A percentile compares a stretch with the other conserved stretches of the same genome.
phyloP scores from a whole-genome alignment of 2,888 invertebrate genomes.

The Zeuzera pyrina region DNA sequence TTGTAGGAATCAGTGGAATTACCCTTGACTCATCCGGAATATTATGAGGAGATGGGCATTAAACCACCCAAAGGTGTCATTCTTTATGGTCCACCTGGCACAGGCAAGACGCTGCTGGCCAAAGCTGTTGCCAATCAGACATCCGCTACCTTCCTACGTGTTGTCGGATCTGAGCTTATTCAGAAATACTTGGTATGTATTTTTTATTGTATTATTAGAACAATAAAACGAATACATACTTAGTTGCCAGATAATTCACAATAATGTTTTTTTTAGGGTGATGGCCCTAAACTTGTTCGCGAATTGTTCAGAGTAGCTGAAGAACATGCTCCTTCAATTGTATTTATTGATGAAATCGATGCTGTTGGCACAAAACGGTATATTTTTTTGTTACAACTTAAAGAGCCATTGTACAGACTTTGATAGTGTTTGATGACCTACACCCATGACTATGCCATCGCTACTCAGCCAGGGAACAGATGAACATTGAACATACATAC shows the following conservation, averaged over 20 bases:
- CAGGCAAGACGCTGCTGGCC: constrained; percentile 97
- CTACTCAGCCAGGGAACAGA: too few species aligned
- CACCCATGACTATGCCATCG: too few species aligned
- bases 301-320: constrained; percentile 99
- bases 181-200: constrained; percentile 92
- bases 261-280: constrained; percentile 76
- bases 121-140: constrained; percentile 99
- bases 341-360: constrained; percentile 99
- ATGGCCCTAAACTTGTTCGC: constrained; percentile 98
- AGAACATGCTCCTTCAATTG: constrained; percentile 99
- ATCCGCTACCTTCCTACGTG: constrained; percentile 97
- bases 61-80: constrained; percentile 99
- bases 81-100: constrained; percentile 97
- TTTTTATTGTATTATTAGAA: not conserved
- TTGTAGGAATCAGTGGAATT: constrained; percentile 93
- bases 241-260: not conserved
- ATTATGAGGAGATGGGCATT: constrained; percentile 99
- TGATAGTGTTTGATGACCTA: too few species aligned
- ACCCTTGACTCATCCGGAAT: constrained; percentile 98
- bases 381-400: too few species aligned
- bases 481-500: too few species aligned
- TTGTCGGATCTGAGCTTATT: constrained; percentile 99
- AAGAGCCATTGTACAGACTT: too few species aligned
- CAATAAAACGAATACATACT: not conserved
- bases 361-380: constrained; percentile 97